phyloP scores from a whole-genome alignment of 2,888 invertebrate genomes.

The Lochmaea crataegi region DNA sequence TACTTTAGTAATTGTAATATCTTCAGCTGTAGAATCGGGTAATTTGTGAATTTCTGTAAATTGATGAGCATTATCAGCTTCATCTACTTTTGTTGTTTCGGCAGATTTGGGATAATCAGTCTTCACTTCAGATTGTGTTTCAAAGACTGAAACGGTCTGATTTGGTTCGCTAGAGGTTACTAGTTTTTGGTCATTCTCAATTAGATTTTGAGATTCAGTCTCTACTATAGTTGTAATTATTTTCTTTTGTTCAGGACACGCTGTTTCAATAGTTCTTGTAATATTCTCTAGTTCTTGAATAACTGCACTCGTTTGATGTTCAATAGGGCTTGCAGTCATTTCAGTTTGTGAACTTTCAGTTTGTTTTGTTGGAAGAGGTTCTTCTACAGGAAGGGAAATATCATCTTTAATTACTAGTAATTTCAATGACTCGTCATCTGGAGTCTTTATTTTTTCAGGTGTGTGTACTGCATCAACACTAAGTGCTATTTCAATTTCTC shows the following conservation, averaged over 20 bases:
- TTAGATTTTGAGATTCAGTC: background rate
- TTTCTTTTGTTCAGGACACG: slow-evolving; percentile 10
- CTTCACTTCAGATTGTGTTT: background rate
- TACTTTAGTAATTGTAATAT: background rate
- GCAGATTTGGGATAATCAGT: background rate
- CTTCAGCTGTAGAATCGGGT: slow-evolving; percentile 17
- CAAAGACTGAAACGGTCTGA: background rate
- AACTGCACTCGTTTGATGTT: background rate
- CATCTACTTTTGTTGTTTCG: background rate
- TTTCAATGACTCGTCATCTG: slow-evolving; percentile 52
- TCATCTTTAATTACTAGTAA: slow-evolving; percentile 38
- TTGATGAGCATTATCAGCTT: background rate
- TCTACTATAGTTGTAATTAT: background rate
- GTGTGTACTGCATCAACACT: slow-evolving; percentile 51
- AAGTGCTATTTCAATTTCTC: slow-evolving; percentile 58
- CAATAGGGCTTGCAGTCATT: slow-evolving; percentile 2
- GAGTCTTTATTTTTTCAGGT: slow-evolving; percentile 52
- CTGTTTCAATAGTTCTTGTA: slow-evolving; percentile 20
- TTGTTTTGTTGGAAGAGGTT: slow-evolving; percentile 41
- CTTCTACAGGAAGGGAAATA: slow-evolving; percentile 47
- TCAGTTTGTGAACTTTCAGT: slow-evolving; percentile 15
- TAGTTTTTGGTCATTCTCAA: background rate
- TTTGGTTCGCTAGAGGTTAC: background rate
- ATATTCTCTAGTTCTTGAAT: slow-evolving; percentile 7
- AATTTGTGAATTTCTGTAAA: background rate